A percentile compares a stretch with the other conserved stretches of the same genome.
phyloP scores from a whole-genome alignment of 2,797 vertebrate species.

The Mycteria americana region DNA sequence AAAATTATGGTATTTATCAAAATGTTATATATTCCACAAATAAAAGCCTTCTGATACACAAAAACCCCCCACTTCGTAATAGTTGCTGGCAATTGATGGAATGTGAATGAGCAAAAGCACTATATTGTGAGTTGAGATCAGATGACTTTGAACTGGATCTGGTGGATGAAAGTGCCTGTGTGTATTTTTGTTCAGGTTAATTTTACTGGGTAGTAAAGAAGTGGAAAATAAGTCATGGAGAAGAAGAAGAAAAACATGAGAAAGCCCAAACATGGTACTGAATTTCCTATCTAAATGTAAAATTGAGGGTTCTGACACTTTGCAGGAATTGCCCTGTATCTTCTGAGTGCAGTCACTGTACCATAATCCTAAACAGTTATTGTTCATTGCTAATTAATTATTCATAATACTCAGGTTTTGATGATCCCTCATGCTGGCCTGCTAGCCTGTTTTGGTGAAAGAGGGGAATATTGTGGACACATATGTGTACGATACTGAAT shows the following conservation, averaged over 20 bases:
- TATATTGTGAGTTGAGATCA: not conserved
- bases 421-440: not conserved
- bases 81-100: not conserved
- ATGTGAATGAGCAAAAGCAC: not conserved
- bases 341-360: not conserved
- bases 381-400: not conserved
- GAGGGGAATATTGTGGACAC: not conserved
- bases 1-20: conserved; percentile 1
- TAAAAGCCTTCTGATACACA: not conserved
- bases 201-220: not conserved
- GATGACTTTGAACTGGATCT: not conserved
- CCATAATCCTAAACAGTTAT: not conserved
- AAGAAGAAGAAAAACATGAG: not conserved
- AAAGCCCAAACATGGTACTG: not conserved
- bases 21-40: conserved; percentile 4
- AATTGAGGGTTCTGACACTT: not conserved
- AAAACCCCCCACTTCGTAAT: not conserved
- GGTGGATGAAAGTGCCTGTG: not conserved
- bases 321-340: not conserved
- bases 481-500: fast-evolving
- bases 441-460: not conserved
- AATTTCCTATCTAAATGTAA: not conserved
- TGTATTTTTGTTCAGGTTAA: not conserved
- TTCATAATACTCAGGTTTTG: not conserved
- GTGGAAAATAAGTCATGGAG: not conserved